A percentile compares a stretch with the other conserved stretches of the same genome.
Conservation (phyloP, 2,113 vertebrate genomes). For the Percopsis transmontana region DNA sequence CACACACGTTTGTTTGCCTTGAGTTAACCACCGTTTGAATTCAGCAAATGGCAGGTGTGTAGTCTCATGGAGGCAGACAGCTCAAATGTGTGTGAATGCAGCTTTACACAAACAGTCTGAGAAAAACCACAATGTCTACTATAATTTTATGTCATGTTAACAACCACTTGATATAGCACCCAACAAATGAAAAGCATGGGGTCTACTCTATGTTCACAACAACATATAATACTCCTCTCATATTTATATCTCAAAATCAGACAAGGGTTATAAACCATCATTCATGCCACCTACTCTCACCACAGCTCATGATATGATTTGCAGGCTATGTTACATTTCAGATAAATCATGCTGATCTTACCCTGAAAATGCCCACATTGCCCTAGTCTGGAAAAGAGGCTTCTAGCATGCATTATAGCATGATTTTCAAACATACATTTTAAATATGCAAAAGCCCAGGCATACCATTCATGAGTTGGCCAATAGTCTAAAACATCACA, state of each 20-base stretch:
- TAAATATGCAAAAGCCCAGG: not conserved
- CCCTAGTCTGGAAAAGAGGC: not conserved
- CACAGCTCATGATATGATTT: not conserved
- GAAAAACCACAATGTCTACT: not conserved
- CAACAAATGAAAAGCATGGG: conserved; percentile 8
- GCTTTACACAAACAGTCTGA: not conserved
- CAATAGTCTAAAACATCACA: not conserved
- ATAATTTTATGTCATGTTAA: conserved; percentile 36
- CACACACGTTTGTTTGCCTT: too few relatives aligned
- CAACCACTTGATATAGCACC: conserved; percentile 2
- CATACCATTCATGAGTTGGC: not conserved
- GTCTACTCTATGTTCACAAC: not conserved
- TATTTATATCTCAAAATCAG: conserved; percentile 5
- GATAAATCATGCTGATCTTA: not conserved
- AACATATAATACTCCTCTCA: conserved; percentile 11
- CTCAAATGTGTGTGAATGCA: not conserved
- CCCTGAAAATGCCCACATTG: not conserved
- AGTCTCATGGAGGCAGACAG: not conserved
- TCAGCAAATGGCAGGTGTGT: too few relatives aligned
- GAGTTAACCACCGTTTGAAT: too few relatives aligned
- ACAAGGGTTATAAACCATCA: not conserved
- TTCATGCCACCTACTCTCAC: not conserved
- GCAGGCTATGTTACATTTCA: conserved; percentile 1
- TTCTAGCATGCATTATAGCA: conserved; percentile 11
- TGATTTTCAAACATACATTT: conserved; percentile 47